Percentiles rank a stretch among this genome's conserved stretches.
phyloP scores from a whole-genome alignment of 2,113 vertebrate genomes.

The Spheniscus mendiculus region DNA sequence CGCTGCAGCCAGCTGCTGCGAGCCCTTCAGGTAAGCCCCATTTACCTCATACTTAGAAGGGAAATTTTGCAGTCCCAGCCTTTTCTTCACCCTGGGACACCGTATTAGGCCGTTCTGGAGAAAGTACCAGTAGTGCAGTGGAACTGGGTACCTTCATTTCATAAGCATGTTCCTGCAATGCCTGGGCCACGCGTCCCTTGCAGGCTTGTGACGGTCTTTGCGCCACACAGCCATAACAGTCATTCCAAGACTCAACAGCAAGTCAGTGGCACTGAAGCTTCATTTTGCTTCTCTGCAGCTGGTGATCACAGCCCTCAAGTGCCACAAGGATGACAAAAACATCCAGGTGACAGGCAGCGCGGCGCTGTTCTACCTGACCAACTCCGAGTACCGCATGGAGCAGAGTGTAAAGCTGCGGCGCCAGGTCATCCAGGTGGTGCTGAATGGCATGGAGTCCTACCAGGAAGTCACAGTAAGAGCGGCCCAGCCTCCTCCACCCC shows the following conservation, averaged over 20 bases:
- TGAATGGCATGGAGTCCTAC: constrained; percentile 98
- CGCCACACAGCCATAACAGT: not conserved
- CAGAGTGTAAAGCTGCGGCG: constrained; percentile 89
- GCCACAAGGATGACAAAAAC: constrained; percentile 96
- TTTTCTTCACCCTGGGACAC: not conserved
- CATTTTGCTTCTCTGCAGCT: constrained; percentile 74
- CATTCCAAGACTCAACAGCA: not conserved
- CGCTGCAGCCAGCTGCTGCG: constrained; percentile 92
- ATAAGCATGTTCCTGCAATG: not conserved
- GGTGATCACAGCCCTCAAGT: constrained; percentile 93
- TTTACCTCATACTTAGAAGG: not conserved
- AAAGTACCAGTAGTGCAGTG: not conserved
- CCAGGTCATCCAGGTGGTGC: constrained; percentile 94
- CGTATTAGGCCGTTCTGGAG: not conserved
- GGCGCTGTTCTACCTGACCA: constrained; percentile 95
- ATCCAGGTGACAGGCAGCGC: constrained; percentile 97
- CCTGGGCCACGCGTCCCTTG: not conserved
- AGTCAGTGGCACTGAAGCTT: not conserved
- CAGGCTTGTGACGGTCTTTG: not conserved
- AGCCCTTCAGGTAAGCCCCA: constrained; percentile 85
- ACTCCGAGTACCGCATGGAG: constrained; percentile 91
- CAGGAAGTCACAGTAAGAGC: constrained; percentile 95
- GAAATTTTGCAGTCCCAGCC: not conserved
- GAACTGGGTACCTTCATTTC: not conserved
- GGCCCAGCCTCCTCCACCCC: not conserved